Percentiles rank a stretch among this genome's conserved stretches.
Evolutionary conservation across 2,888 invertebrate species (phyloP).

Genomic region (Lasioglossum leucozonium): DNA sequence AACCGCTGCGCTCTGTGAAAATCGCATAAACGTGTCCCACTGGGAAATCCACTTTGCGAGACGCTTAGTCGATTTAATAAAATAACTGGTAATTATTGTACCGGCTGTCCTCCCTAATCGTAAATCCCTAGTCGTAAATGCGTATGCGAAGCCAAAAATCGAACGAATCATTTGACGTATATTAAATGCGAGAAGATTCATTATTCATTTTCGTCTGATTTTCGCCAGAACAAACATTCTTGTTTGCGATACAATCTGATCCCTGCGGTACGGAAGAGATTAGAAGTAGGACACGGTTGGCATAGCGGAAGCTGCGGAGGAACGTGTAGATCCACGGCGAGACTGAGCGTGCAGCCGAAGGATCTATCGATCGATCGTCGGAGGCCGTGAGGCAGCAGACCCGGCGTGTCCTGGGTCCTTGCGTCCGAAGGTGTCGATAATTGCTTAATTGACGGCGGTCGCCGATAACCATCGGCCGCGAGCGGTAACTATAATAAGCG

Average conservation of each 20-base stretch:
- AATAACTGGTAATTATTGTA: background rate
- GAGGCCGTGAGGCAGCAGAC: constrained; percentile 62
- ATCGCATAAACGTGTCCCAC: background rate
- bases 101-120: no score
- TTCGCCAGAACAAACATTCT: background rate
- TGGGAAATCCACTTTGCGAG: background rate
- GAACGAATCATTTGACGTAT: no score
- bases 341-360: constrained; percentile 7
- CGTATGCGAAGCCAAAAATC: no score
- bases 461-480: constrained; percentile 71
- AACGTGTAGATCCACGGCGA: background rate
- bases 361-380: constrained; percentile 28
- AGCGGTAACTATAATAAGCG: constrained; percentile 72
- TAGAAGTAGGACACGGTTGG: background rate
- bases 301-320: background rate
- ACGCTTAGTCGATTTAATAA: background rate
- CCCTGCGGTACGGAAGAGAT: background rate
- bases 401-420: constrained; percentile 40
- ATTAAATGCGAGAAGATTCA: no score
- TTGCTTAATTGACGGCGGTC: constrained; percentile 76
- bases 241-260: background rate
- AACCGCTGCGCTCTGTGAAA: background rate
- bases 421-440: constrained; percentile 69
- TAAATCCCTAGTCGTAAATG: no score
- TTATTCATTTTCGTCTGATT: no score